Conservation (phyloP, 2,113 vertebrate genomes). For the Nycticorax nycticorax region DNA sequence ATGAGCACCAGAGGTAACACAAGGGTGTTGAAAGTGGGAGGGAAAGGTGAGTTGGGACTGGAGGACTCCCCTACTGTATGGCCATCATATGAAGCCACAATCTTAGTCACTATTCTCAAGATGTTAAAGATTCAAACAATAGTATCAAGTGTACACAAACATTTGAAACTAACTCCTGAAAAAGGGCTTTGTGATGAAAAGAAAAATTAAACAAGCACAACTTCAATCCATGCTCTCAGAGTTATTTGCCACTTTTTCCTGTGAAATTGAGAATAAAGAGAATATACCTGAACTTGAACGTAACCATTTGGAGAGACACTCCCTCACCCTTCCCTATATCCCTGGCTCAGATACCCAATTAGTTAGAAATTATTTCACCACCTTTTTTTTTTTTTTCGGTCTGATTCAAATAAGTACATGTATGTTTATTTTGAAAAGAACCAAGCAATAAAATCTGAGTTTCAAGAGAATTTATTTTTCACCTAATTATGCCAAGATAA, state of each 20-base stretch:
- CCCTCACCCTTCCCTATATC: neutral
- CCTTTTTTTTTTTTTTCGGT: neutral
- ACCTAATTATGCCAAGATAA: neutral
- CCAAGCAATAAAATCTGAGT: neutral
- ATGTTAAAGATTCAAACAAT: neutral
- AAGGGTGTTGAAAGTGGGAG: neutral
- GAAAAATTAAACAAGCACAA: neutral
- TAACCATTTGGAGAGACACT: neutral
- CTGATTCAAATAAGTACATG: neutral
- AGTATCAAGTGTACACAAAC: neutral
- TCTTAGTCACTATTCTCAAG: neutral
- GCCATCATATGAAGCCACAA: neutral
- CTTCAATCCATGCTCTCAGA: accelerated
- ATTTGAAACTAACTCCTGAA: neutral
- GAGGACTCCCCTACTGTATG: neutral
- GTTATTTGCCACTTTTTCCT: neutral
- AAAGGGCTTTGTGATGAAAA: neutral
- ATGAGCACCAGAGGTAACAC: neutral
- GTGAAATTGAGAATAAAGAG: neutral
- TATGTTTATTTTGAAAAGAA: neutral
- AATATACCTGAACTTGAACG: neutral
- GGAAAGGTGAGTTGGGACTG: neutral
- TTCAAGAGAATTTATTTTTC: neutral
- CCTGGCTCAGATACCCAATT: neutral
- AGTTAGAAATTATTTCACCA: neutral